Conservation (phyloP, 2,113 vertebrate genomes). For the Petromus typicus region DNA sequence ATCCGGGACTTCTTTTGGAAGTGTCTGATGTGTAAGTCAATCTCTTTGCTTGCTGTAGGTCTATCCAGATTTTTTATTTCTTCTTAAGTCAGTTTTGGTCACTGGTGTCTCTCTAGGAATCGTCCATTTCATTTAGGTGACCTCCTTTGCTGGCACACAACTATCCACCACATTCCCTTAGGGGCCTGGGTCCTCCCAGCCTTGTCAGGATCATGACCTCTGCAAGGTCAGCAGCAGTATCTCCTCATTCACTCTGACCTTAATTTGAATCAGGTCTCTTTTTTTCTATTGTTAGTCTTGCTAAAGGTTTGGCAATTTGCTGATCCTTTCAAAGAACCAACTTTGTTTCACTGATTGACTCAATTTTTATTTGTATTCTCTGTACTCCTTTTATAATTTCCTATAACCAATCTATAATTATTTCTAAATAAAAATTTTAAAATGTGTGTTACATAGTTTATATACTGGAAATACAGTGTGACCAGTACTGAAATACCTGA, state of each 20-base stretch:
- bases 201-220: neutral
- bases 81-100: neutral
- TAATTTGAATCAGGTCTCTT: neutral
- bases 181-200: neutral
- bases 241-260: neutral
- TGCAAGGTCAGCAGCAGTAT: neutral
- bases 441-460: neutral
- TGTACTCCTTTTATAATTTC: neutral
- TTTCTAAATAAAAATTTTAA: constrained; percentile 19
- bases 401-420: neutral
- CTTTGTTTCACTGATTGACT: neutral
- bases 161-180: neutral
- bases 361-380: neutral
- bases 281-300: neutral
- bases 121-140: neutral
- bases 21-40: neutral
- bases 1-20: neutral
- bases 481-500: neutral
- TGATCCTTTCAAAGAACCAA: neutral
- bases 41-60: neutral
- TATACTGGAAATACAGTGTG: neutral
- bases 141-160: neutral
- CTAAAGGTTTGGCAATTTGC: neutral
- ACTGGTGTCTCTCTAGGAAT: neutral
- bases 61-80: neutral